These are phyloP conservation scores for Girardinus metallicus DNA, from an alignment of 2,797 vertebrate genomes.

Conservation along the genomic window DNA sequence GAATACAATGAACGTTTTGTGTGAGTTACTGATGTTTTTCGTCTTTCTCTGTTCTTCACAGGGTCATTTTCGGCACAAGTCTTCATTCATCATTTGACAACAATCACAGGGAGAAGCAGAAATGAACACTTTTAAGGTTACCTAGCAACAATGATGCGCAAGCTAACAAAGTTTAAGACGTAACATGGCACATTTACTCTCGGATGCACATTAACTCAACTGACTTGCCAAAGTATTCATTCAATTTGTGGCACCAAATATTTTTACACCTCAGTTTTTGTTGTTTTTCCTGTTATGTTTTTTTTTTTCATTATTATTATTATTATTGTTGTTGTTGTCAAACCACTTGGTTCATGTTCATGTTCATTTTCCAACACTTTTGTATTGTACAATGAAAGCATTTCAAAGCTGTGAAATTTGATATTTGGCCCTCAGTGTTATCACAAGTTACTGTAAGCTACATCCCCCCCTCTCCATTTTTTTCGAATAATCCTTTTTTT, in stretches of 20 bases:
- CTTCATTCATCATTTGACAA: slow-evolving; percentile 96
- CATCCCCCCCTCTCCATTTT: slow-evolving; percentile 52
- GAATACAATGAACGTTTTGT: not conserved
- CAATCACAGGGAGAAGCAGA: slow-evolving; percentile 62
- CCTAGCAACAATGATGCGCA: slow-evolving; percentile 48
- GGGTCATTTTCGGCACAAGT: slow-evolving; percentile 99
- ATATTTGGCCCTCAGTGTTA: slow-evolving; percentile 47
- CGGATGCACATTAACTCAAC: slow-evolving; percentile 74
- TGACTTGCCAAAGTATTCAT: slow-evolving; percentile 82
- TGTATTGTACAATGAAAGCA: slow-evolving; percentile 36
- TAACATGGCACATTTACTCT: slow-evolving; percentile 76
- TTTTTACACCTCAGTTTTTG: slow-evolving; percentile 13
- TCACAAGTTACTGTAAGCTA: slow-evolving; percentile 58
- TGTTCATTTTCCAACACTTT: slow-evolving; percentile 23
- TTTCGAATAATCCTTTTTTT: slow-evolving; percentile 72
- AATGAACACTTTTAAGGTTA: slow-evolving; percentile 46
- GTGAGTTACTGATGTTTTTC: not conserved
- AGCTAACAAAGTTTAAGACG: slow-evolving; percentile 53
- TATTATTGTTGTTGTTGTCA: not conserved
- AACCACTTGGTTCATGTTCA: slow-evolving; percentile 14
- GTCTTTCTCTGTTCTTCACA: slow-evolving; percentile 63
- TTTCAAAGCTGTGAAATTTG: slow-evolving; percentile 63
- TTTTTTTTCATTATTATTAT: not conserved
- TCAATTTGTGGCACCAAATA: slow-evolving; percentile 57
- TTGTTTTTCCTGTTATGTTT: slow-evolving; percentile 14